Conservation (phyloP, 2,113 vertebrate species). For the Mionectes macconnelli region DNA sequence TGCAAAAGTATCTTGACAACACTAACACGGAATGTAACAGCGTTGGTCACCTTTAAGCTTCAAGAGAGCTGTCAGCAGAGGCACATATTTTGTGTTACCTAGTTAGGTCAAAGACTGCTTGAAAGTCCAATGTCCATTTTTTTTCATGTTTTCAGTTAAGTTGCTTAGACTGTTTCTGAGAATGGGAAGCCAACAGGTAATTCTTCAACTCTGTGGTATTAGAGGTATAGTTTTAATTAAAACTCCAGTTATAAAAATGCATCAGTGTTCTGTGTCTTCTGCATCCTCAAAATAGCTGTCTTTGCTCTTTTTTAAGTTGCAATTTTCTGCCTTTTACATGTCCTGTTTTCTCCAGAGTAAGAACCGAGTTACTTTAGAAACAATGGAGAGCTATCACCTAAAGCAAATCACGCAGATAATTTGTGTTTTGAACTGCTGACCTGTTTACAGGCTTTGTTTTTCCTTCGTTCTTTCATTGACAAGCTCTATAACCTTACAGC, state of each 20-base stretch:
- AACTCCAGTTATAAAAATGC: neutral
- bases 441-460: neutral
- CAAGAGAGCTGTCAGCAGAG: neutral
- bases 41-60: neutral
- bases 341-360: neutral
- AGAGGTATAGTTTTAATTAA: neutral
- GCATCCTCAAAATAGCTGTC: neutral
- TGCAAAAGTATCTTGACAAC: neutral
- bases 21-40: neutral
- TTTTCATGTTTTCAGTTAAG: neutral
- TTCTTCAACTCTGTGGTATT: neutral
- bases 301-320: neutral
- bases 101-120: neutral
- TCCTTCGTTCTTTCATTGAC: fast-evolving
- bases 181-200: neutral
- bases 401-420: neutral
- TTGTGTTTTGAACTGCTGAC: neutral
- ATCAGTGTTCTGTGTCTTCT: neutral
- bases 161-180: neutral
- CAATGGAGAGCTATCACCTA: neutral
- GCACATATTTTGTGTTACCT: neutral
- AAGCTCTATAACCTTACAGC: neutral
- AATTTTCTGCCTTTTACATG: neutral
- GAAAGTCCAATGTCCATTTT: neutral
- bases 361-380: neutral